Percentiles rank a stretch among this genome's conserved stretches.
These are phyloP conservation scores for Rhamphomyia laevipes DNA, from an alignment of 2,888 invertebrate genomes.

Conservation along the genomic window DNA sequence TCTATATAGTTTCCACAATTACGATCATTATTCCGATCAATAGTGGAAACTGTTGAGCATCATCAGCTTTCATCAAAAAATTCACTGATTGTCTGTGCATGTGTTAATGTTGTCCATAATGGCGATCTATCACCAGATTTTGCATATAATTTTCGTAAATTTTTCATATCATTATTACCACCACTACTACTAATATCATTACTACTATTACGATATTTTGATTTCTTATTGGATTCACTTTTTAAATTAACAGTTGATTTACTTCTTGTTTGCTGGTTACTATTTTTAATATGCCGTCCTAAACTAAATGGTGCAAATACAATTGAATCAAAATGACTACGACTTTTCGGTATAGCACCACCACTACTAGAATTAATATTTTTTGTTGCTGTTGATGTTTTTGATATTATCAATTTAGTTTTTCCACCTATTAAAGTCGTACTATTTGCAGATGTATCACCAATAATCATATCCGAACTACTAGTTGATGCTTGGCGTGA, in stretches of 20 bases:
- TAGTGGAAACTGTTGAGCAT: background rate
- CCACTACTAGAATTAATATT: constrained; percentile 5
- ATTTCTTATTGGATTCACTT: constrained; percentile 22
- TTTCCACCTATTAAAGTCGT: constrained; percentile 14
- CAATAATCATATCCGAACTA: background rate
- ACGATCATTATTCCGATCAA: background rate
- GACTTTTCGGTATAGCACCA: background rate
- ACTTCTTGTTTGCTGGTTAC: constrained; percentile 9
- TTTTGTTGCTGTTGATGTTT: constrained; percentile 13
- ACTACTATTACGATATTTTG: background rate
- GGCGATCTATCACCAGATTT: constrained; percentile 55
- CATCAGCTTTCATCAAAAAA: constrained; percentile 15
- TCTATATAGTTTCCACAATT: background rate
- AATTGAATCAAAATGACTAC: constrained; percentile 1
- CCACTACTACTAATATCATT: background rate
- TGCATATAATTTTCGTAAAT: constrained; percentile 19
- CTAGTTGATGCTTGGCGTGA: background rate
- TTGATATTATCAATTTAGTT: constrained; percentile 13
- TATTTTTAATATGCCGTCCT: constrained; percentile 1
- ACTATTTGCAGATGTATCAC: constrained; percentile 12
- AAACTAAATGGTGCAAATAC: no score
- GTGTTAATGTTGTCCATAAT: constrained; percentile 69
- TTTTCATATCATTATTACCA: background rate
- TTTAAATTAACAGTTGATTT: constrained; percentile 24
- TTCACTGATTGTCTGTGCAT: constrained; percentile 48